Evolutionary conservation across 2,888 invertebrate genomes (phyloP).

Genomic region (Lepidocyrtoides sp.): DNA sequence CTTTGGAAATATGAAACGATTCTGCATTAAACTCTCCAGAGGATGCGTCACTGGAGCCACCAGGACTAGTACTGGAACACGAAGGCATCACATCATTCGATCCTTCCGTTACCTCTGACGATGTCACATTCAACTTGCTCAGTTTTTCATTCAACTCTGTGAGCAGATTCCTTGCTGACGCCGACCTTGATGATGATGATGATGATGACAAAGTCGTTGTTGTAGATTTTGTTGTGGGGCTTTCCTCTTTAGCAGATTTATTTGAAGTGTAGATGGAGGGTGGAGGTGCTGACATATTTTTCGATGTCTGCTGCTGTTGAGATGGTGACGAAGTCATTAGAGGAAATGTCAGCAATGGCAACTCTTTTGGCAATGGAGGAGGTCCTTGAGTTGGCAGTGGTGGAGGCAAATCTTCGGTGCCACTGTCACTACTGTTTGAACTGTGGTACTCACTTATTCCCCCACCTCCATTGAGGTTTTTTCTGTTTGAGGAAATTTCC

Average conservation of each 20-base stretch:
- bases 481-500: not conserved
- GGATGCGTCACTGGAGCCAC: slow-evolving; percentile 11
- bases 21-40: not conserved
- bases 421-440: slow-evolving; percentile 75
- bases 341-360: slow-evolving; percentile 82
- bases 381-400: slow-evolving; percentile 84
- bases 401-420: slow-evolving; percentile 84
- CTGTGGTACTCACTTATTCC: slow-evolving; percentile 57
- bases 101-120: not conserved
- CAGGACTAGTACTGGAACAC: slow-evolving; percentile 15
- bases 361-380: slow-evolving; percentile 83
- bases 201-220: too few relatives aligned
- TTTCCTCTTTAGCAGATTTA: slow-evolving; percentile 4
- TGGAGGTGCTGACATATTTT: not conserved
- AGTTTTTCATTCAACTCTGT: slow-evolving; percentile 84
- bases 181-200: too few relatives aligned
- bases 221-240: slow-evolving; percentile 54
- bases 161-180: too few relatives aligned
- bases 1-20: slow-evolving; percentile 78
- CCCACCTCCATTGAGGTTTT: not conserved
- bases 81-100: not conserved
- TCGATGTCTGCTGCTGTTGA: not conserved
- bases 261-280: not conserved
- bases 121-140: slow-evolving; percentile 81
- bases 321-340: slow-evolving; percentile 46